Evolutionary conservation across 2,888 invertebrate genomes (phyloP), one percentile per base, ranked within the genome.

Genomic region (Dorcus parallelipipedus): DNA sequence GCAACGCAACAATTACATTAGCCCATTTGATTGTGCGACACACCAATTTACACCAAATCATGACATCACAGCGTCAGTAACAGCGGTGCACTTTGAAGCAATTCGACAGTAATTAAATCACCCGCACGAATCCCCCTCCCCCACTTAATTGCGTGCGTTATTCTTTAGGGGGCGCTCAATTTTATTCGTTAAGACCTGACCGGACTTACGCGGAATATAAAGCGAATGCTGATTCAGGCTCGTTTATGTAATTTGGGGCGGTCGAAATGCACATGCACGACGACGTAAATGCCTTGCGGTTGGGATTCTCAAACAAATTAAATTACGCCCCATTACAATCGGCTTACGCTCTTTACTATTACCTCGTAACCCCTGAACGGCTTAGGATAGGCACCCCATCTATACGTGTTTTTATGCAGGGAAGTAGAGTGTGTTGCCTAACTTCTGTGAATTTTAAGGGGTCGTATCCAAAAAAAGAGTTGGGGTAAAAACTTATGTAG

Each of bases 11-110:
- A 64, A 64, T 64, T 58, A 59, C 58, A 61, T 64, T 62, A 64
- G 59, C 56, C 57, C 56, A 50, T 56, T 52, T 56, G 56, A 56
- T 56, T 48, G 56, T 45, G 40, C 61, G 60, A 61, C 61, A 58
- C 56, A 49, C 58, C 60, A 64, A 61, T 64, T 64, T 63, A 55
- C 63, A 63, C 63, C 58, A 52, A 64, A 64, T 64, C 56, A 63
- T 58, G 58, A 56, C 62, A 57, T 64, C 56, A 58, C 52, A 45
- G 52, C 52, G 48, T 52, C 52, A 56, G 52, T 58, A 52, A 53
- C 54, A 57, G 52, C 14, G 45, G 54, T 50, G 56, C 59, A 47
- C 26, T 38, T 43, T 41, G 39, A 40, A 38, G 47, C 38, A 26
- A 53, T 49, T 61, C 51, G 48, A 48, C 48, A 48, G 57, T 63